Base-by-base conservation (phyloP, 1,140 invertebrate species). In the Rhagoletis pomonella region DNA sequence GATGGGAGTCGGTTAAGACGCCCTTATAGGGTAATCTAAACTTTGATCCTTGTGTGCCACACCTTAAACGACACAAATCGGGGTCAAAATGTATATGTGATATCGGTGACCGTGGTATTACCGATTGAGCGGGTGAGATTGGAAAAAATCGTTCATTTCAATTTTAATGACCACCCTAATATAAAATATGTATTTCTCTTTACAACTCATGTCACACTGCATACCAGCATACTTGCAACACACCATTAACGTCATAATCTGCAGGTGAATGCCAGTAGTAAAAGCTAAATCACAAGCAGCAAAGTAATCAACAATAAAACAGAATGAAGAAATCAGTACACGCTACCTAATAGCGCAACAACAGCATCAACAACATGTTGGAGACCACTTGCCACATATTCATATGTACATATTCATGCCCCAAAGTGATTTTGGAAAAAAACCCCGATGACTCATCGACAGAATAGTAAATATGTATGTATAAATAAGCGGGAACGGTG, bases 361-460 rank as follows among this genome's bases (percentile, higher is more conserved):
- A 55, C 10, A 10, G 64, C 4, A 47, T 6, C 42, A 81, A 7
- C 4, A 47, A 4, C 6, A 69, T 77, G 84, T 88, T 73, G 85
- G 85, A 69, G 85, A 77, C 17, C 19, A n/a, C 73, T 50, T 9
- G 44, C 69, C 69, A 47, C 44, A n/a, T 29, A 29, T 29, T 0
- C 29, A 29, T 29, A 29, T 29, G 29, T 29, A 29, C 29, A 29
- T 29, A 29, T 29, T 29, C 58, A 65, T 84, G 44, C 85, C 12
- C 55, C 42, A 55, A n/a, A 50, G 14, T 29, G 65, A 85, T 85
- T 87, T 88, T 73, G 77, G 86, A 92, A 92, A 91, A 29, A 92
- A 92, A 91, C 90, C 91, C 91, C 90, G 91, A 92, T 92, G 91
- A 92, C 89, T 92, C 91, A 92, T 91, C 91, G 69, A 44, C 44